These are phyloP conservation scores for Lutjanus erythropterus DNA, from an alignment of 2,113 vertebrate species.

Conservation along the genomic window DNA sequence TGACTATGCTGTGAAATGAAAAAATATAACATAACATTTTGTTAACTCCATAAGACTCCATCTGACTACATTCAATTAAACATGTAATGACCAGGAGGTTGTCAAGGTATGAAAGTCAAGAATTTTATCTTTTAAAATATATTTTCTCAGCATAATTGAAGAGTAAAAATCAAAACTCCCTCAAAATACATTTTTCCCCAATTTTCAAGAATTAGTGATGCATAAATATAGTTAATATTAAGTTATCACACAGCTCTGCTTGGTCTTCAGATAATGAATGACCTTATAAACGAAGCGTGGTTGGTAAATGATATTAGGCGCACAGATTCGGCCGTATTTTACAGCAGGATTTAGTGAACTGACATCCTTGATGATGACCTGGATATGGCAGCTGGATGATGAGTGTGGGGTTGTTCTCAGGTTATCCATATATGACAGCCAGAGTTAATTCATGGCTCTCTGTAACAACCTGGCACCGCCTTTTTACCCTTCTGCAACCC, in stretches of 20 bases:
- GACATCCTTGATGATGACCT: constrained; percentile 21
- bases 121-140: no score
- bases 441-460: constrained; percentile 50
- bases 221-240: not conserved
- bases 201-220: not conserved
- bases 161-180: no score
- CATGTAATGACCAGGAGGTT: no score
- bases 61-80: no score
- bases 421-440: constrained; percentile 52
- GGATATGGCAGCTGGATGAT: constrained; percentile 23
- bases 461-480: constrained; percentile 35
- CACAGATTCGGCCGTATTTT: not conserved
- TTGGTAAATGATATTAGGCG: not conserved
- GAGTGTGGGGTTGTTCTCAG: constrained; percentile 46
- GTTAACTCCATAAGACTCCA: no score
- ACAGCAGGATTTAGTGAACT: constrained; percentile 12
- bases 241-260: not conserved
- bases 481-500: constrained; percentile 16
- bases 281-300: not conserved
- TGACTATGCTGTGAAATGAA: no score
- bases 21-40: no score
- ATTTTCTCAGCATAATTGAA: no score
- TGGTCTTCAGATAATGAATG: not conserved
- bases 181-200: no score
- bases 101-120: no score